A percentile compares a stretch with the other conserved stretches of the same genome.
phyloP scores from a whole-genome alignment of 2,888 invertebrate genomes.

The Idaea straminata region DNA sequence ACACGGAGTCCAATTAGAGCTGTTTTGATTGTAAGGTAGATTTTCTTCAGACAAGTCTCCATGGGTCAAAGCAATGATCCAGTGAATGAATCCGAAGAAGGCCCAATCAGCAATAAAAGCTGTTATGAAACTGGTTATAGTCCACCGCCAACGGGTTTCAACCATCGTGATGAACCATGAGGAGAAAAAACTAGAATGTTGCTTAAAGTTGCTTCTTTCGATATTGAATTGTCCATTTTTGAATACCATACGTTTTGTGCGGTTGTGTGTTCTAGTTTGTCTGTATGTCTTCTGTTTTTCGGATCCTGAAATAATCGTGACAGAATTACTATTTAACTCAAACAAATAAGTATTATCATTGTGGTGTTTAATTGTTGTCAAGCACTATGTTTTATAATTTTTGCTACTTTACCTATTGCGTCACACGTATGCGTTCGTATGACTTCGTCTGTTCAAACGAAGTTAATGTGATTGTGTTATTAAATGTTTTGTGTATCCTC shows the following conservation, averaged over 20 bases:
- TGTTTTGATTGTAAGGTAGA: slow-evolving; percentile 76
- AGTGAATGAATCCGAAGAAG: slow-evolving; percentile 93
- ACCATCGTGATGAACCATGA: slow-evolving; percentile 91
- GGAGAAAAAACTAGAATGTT: slow-evolving; percentile 81
- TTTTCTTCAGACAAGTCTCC: slow-evolving; percentile 89
- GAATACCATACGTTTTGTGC: slow-evolving; percentile 82
- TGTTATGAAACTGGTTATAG: slow-evolving; percentile 89
- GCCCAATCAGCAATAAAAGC: slow-evolving; percentile 94
- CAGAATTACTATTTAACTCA: no score
- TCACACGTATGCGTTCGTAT: no score
- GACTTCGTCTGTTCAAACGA: no score
- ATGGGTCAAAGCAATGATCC: slow-evolving; percentile 92
- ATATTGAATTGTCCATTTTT: slow-evolving; percentile 95
- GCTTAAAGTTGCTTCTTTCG: slow-evolving; percentile 82
- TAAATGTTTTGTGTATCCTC: no score
- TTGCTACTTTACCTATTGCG: no score
- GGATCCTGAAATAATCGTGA: slow-evolving; percentile 28
- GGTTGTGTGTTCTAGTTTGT: slow-evolving; percentile 12
- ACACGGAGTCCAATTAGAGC: slow-evolving; percentile 89
- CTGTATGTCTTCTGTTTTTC: slow-evolving; percentile 27
- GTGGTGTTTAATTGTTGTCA: no score
- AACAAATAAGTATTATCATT: no score
- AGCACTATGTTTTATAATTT: no score
- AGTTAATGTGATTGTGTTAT: no score
- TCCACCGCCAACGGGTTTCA: slow-evolving; percentile 95